Conservation (phyloP, 1,140 invertebrate genomes). For the Camponotus vicinus region DNA sequence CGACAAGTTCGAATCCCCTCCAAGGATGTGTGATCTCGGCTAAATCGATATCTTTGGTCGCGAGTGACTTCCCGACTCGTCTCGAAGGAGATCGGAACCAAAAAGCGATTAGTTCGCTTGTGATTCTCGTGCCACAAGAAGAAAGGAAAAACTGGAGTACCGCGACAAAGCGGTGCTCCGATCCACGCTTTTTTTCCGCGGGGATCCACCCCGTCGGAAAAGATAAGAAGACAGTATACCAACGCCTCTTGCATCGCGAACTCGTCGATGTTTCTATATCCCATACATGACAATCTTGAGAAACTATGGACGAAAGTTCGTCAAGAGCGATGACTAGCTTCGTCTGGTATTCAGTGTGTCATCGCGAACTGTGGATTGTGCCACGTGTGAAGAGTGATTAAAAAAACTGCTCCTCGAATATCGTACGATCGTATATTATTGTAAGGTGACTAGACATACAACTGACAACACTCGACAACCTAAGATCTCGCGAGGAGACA, state of each 20-base stretch:
- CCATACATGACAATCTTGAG: constrained; percentile 13
- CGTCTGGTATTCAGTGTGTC: constrained; percentile 57
- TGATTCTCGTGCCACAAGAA: constrained; percentile 6
- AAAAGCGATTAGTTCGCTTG: constrained; percentile 13
- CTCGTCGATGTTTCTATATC: constrained; percentile 31
- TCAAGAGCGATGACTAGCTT: constrained; percentile 58
- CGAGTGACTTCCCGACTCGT: constrained; percentile 62
- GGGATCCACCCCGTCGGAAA: constrained; percentile 56
- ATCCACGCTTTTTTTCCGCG: constrained; percentile 8
- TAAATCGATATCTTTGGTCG: constrained; percentile 59
- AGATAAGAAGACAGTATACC: neutral
- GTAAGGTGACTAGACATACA: neutral
- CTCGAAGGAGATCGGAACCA: constrained; percentile 13
- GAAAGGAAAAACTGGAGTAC: neutral
- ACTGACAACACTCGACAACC: neutral
- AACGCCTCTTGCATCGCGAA: too few relatives aligned
- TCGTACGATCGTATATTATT: neutral
- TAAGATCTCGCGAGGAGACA: neutral
- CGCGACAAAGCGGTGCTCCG: constrained; percentile 41
- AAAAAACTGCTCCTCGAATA: constrained; percentile 40
- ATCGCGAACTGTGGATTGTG: constrained; percentile 73
- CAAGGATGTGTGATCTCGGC: constrained; percentile 64
- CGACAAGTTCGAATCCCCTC: constrained; percentile 40
- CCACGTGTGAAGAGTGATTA: constrained; percentile 60
- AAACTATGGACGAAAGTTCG: constrained; percentile 64